These are phyloP conservation scores for Callionymus lyra DNA, from an alignment of 2,113 vertebrate species.

Conservation along the genomic window DNA sequence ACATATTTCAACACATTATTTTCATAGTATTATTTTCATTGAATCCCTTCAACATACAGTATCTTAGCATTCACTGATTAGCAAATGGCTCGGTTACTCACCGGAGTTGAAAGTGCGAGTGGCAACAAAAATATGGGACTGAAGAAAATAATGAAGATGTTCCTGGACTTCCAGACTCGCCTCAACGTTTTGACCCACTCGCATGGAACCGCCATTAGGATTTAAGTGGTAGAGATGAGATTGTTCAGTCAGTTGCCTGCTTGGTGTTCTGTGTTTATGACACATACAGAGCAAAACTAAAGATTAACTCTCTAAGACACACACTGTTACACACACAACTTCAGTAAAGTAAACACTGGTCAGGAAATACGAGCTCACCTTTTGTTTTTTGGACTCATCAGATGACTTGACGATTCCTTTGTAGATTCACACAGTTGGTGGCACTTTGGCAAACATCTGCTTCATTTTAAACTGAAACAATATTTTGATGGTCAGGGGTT, in stretches of 20 bases:
- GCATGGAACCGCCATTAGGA: slow-evolving; percentile 39
- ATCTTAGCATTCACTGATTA: too few relatives aligned
- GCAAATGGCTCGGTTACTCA: slow-evolving; percentile 33
- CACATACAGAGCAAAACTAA: slow-evolving; percentile 34
- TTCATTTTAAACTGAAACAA: too few relatives aligned
- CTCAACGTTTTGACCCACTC: slow-evolving; percentile 42
- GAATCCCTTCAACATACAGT: too few relatives aligned
- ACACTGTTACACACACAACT: slow-evolving; percentile 14
- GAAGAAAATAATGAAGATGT: slow-evolving; percentile 60
- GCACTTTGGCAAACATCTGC: too few relatives aligned
- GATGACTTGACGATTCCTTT: too few relatives aligned
- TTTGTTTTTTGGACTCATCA: too few relatives aligned
- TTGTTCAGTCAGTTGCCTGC: not conserved
- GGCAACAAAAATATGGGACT: slow-evolving; percentile 77
- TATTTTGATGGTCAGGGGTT: too few relatives aligned
- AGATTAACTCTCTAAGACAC: slow-evolving; percentile 34
- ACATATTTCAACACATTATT: not conserved
- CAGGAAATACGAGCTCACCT: too few relatives aligned
- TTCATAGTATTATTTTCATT: not conserved
- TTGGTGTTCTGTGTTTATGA: not conserved
- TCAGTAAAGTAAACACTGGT: too few relatives aligned
- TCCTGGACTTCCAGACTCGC: slow-evolving; percentile 50
- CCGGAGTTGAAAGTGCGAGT: slow-evolving; percentile 68
- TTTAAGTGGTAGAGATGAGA: not conserved
- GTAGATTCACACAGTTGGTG: too few relatives aligned